phyloP scores from a whole-genome alignment of 2,113 vertebrate genomes.

The Bothrops jararaca region DNA sequence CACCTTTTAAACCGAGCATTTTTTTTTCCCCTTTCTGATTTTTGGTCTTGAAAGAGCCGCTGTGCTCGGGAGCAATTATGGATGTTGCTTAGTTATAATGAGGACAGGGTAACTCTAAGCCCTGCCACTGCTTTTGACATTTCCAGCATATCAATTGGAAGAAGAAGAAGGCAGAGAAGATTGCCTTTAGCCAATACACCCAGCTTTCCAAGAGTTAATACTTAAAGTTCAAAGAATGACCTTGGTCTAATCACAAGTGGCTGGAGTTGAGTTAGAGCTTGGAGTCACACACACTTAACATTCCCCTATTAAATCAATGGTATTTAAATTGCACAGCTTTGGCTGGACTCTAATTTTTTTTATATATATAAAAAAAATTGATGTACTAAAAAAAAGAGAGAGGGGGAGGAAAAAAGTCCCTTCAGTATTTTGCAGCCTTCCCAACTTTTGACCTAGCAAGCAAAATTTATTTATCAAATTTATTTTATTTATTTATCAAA shows the following conservation, averaged over 20 bases:
- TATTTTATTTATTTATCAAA: too few species aligned
- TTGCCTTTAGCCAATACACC: conserved; percentile 27
- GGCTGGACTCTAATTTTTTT: not conserved
- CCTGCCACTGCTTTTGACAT: conserved; percentile 40
- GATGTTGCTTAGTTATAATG: conserved; percentile 28
- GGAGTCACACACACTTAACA: not conserved
- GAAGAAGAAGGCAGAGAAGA: not conserved
- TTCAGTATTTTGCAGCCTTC: not conserved
- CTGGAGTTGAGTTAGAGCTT: not conserved
- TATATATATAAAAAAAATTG: too few species aligned
- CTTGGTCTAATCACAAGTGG: not conserved
- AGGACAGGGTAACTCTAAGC: conserved; percentile 30
- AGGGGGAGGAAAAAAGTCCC: not conserved
- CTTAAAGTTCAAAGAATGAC: not conserved
- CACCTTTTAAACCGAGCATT: conserved; percentile 18
- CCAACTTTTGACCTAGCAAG: not conserved
- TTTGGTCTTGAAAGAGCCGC: conserved; percentile 35
- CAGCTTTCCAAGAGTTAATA: not conserved
- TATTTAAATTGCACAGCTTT: not conserved
- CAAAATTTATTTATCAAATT: too few species aligned
- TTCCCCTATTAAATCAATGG: not conserved
- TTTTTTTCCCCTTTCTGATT: not conserved
- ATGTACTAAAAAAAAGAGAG: not conserved
- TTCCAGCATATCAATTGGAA: conserved; percentile 28
- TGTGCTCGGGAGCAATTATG: conserved; percentile 34